These are phyloP conservation scores for Alcis repandata DNA, from an alignment of 2,888 invertebrate species.

Conservation along the genomic window DNA sequence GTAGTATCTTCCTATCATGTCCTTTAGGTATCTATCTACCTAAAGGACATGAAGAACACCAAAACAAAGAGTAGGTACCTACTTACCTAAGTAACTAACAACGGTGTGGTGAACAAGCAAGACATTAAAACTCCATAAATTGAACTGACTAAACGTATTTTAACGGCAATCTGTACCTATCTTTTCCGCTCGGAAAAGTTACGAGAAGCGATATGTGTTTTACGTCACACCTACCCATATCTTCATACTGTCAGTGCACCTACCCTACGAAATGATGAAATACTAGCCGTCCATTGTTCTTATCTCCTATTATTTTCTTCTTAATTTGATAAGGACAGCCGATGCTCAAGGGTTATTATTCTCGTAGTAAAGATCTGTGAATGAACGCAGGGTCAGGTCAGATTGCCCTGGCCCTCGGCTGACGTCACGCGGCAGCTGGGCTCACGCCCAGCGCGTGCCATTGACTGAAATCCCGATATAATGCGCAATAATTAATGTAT, in stretches of 20 bases:
- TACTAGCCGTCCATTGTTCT: slow-evolving; percentile 24
- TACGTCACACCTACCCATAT: neutral
- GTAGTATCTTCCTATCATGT: no score
- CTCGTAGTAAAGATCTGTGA: slow-evolving; percentile 55
- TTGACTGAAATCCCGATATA: slow-evolving; percentile 31
- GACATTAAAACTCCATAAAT: no score
- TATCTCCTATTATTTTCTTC: slow-evolving; percentile 39
- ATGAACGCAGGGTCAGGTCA: slow-evolving; percentile 52
- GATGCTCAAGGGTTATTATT: slow-evolving; percentile 43
- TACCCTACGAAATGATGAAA: slow-evolving; percentile 20
- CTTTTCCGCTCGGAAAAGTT: neutral
- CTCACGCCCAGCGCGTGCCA: slow-evolving; percentile 19
- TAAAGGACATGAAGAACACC: no score
- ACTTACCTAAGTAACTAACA: no score
- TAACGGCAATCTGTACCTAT: no score
- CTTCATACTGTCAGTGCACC: neutral
- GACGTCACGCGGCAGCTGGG: slow-evolving; percentile 45
- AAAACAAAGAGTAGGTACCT: no score
- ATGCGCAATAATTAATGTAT: slow-evolving; percentile 30
- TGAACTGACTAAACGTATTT: no score
- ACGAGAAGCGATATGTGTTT: neutral
- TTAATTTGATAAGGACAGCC: slow-evolving; percentile 36
- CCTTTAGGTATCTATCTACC: no score
- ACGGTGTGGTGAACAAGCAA: no score
- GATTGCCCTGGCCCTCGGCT: slow-evolving; percentile 34